Conservation (phyloP, 2,888 invertebrate species). For the Nephrotoma guestfalica region DNA sequence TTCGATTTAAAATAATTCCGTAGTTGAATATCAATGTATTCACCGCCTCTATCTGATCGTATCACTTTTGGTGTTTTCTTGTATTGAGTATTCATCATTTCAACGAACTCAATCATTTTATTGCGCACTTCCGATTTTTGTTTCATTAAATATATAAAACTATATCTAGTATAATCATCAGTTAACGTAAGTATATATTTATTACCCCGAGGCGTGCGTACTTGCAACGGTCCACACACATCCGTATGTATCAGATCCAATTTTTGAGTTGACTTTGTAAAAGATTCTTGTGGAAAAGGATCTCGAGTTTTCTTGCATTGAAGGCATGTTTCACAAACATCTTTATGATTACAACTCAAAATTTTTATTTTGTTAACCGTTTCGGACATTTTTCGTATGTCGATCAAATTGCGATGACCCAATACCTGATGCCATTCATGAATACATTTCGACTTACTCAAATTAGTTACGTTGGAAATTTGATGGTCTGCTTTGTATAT, state of each 20-base stretch:
- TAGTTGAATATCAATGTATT: no score
- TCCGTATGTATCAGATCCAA: no score
- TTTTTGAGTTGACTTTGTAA: background rate
- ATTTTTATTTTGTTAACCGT: background rate
- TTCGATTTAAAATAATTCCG: slow-evolving; percentile 10
- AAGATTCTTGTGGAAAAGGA: background rate
- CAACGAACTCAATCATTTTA: slow-evolving; percentile 13
- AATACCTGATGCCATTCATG: background rate
- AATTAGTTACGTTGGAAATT: background rate
- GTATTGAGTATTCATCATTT: slow-evolving; percentile 10
- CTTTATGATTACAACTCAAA: background rate
- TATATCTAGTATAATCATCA: background rate
- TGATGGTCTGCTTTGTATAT: slow-evolving; percentile 1
- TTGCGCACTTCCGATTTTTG: slow-evolving; percentile 11
- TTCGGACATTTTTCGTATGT: background rate
- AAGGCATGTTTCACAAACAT: no score
- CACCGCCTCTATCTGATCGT: background rate
- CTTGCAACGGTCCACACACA: background rate
- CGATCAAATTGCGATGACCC: no score
- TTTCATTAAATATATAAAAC: slow-evolving; percentile 4
- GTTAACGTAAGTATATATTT: background rate
- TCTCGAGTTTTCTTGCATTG: background rate
- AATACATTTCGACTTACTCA: background rate
- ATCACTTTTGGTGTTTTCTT: slow-evolving; percentile 11
- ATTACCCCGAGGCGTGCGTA: background rate